Evolutionary conservation across 2,888 invertebrate species (phyloP), one percentile per base, ranked within the genome.

Genomic region (Lysandra coridon): DNA sequence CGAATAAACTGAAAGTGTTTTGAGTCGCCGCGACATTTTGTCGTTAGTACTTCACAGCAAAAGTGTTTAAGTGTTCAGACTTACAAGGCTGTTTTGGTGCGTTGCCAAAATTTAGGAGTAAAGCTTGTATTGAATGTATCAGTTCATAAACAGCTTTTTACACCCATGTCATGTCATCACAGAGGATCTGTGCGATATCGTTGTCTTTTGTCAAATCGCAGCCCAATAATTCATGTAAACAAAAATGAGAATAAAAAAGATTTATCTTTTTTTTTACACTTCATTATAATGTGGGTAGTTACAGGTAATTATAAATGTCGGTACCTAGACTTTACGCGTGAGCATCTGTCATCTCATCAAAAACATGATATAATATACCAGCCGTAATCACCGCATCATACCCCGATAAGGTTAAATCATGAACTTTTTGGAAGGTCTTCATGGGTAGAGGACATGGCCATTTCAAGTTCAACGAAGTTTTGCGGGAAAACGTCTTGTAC

Each of bases 331-430:
- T 23, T 23, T 23, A n/a, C 30, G 12, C 64, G 64, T 64, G 30
- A 64, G 64, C 64, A 57, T 57, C 57, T 64, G 64, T 64, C 30
- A 64, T 64, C 64, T 64, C 62, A 64, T 64, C 64, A 64, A 10
- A 7, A 64, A 64, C 23, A 12, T 30, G 30, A 30, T 64, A 30
- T 64, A 23, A 23, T 30, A 62, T 64, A 4, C 30, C 4, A 64
- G 64, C 30, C 12, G 64, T 64, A 64, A 64, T 64, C 64, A 64
- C 30, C 30, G 23, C 23, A 64, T 64, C 64, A 64, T 64, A 23
- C 30, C 30, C 30, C 64, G 10, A 10, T 64, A 64, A 64, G 64
- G 64, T 64, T 64, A 64, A 64, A 64, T 64, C 30, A 64, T 64
- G 30, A 64, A 64, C 64, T 64, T 23, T 64, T 64, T 64, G 30